These are phyloP conservation scores for Coracias cyanogaster DNA, from an alignment of 2,797 vertebrate genomes.

Conservation along the genomic window DNA sequence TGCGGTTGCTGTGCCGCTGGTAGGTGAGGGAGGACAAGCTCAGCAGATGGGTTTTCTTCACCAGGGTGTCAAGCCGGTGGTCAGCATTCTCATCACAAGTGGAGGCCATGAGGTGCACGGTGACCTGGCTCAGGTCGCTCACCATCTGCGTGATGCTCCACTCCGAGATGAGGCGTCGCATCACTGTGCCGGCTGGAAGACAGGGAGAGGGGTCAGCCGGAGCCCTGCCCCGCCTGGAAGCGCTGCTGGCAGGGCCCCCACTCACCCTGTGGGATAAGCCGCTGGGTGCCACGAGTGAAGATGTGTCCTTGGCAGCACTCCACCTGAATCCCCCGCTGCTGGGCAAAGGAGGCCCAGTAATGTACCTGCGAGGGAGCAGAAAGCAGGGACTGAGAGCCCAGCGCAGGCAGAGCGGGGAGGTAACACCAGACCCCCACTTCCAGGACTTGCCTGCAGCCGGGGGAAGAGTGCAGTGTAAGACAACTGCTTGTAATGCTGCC, in stretches of 20 bases:
- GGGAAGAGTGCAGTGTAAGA: slow-evolving; percentile 95
- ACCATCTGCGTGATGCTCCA: slow-evolving; percentile 99
- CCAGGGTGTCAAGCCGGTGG: slow-evolving; percentile 91
- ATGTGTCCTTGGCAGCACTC: slow-evolving; percentile 95
- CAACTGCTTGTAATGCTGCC: slow-evolving; percentile 97
- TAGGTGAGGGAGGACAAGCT: slow-evolving; percentile 96
- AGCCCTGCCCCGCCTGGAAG: neutral
- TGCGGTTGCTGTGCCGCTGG: slow-evolving; percentile 92
- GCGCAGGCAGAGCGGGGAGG: rapidly evolving
- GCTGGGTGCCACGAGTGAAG: slow-evolving; percentile 93
- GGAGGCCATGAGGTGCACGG: slow-evolving; percentile 96
- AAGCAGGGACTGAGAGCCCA: neutral
- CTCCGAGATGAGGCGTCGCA: slow-evolving; percentile 97
- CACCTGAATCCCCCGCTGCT: slow-evolving; percentile 95
- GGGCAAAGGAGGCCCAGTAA: slow-evolving; percentile 98
- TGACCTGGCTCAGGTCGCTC: slow-evolving; percentile 93
- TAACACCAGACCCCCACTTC: rapidly evolving
- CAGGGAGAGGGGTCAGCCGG: neutral
- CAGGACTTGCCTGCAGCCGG: slow-evolving; percentile 87
- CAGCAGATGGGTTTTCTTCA: slow-evolving; percentile 96
- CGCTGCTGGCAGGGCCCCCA: neutral
- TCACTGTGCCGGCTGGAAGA: slow-evolving; percentile 92
- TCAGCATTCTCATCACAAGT: slow-evolving; percentile 93
- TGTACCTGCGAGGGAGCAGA: slow-evolving; percentile 84
- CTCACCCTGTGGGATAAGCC: slow-evolving; percentile 95